Evolutionary conservation across 2,888 invertebrate species (phyloP).

Genomic region (Drosophila nr. medialis): DNA sequence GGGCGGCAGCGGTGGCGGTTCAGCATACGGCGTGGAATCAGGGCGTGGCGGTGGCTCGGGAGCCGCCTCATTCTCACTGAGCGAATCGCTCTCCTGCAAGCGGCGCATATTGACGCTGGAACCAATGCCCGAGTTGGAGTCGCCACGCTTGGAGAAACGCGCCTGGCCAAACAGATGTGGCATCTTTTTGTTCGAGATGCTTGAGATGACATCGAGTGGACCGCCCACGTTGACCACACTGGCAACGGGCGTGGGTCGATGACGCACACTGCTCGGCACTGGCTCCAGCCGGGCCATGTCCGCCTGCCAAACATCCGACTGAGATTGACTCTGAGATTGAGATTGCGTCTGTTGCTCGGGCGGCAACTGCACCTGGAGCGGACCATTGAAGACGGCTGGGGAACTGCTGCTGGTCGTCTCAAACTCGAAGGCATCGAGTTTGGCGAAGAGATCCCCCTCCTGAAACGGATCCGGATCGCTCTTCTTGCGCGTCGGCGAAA

Average conservation of each 20-base stretch:
- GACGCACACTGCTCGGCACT: conserved; percentile 70
- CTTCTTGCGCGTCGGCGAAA: conserved; percentile 84
- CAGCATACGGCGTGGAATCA: conserved; percentile 85
- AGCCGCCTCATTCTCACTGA: conserved; percentile 84
- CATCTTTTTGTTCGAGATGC: conserved; percentile 85
- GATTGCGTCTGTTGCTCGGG: conserved; percentile 86
- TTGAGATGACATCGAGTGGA: conserved; percentile 84
- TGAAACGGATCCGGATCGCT: conserved; percentile 92
- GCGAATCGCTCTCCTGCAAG: conserved; percentile 84
- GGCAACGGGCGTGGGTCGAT: conserved; percentile 68
- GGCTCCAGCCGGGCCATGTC: conserved; percentile 65
- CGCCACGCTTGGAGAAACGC: conserved; percentile 83
- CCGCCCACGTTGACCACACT: conserved; percentile 57
- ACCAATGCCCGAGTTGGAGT: conserved; percentile 67
- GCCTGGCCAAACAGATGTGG: conserved; percentile 84
- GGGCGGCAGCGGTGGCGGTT: conserved; percentile 90
- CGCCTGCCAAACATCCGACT: conserved; percentile 62
- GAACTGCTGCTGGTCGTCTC: conserved; percentile 78
- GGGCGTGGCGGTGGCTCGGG: conserved; percentile 85
- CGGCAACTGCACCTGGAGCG: conserved; percentile 89
- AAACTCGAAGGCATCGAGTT: conserved; percentile 84
- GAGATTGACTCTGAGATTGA: not conserved
- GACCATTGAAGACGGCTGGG: conserved; percentile 87
- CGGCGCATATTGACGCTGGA: conserved; percentile 85
- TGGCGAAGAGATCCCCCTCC: conserved; percentile 84